Evolutionary conservation across 2,113 vertebrate genomes (phyloP), one percentile per base, ranked within the genome.

Genomic region (Datnioides undecimradiatus): DNA sequence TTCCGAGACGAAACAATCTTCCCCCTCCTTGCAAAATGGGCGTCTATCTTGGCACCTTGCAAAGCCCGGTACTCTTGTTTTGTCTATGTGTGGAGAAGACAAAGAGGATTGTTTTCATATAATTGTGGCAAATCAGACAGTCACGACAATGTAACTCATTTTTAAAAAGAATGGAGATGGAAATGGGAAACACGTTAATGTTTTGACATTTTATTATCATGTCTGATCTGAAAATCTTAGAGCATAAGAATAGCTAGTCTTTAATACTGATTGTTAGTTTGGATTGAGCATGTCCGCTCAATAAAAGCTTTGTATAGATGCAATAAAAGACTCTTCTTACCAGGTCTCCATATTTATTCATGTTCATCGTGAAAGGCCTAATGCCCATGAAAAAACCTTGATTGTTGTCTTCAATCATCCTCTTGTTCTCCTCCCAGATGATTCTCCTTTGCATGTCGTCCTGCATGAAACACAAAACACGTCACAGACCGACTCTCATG

Each of bases 281-380:
- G n/a, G n/a, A n/a, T n/a, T n/a, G n/a, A n/a, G n/a, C n/a, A n/a
- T n/a, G n/a, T n/a, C n/a, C n/a, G n/a, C n/a, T n/a, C n/a, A n/a
- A n/a, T n/a, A n/a, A n/a, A n/a, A n/a, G n/a, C n/a, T n/a, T n/a
- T n/a, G n/a, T n/a, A n/a, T n/a, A n/a, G n/a, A n/a, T n/a, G n/a
- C n/a, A n/a, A n/a, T n/a, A n/a, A n/a, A n/a, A n/a, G n/a, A n/a
- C n/a, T n/a, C 29, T 67, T 8, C 85, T 90, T 63, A 95, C 94
- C 71, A 95, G 81, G 73, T 94, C 94, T 67, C 94, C 94, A 33
- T 94, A 95, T 90, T 89, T 95, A 75, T 95, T 95, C 94, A 95
- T 95, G 43, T 85, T 66, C 95, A 95, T 94, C 12, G 82, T 72
- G 52, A 94, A 95, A 2, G 66, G 72, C 78, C 69, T 93, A 65